Evolutionary conservation across 2,113 vertebrate species (phyloP).

Genomic region (Onychostoma macrolepis): DNA sequence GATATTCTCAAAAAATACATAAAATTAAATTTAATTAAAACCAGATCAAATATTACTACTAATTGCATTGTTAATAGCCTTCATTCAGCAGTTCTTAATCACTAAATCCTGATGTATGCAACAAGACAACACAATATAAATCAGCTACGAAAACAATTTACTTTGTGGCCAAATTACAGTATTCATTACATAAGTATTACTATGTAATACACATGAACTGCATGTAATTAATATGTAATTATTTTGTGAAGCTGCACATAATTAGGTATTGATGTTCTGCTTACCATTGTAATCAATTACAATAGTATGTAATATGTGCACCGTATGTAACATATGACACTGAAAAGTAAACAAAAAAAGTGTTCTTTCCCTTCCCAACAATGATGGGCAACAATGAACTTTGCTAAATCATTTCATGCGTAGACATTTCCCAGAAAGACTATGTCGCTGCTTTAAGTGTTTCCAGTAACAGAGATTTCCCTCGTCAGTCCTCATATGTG

Average conservation of each 20-base stretch:
- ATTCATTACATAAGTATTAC: not conserved
- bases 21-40: slow-evolving; percentile 46
- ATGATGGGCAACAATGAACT: not conserved
- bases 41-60: slow-evolving; percentile 30
- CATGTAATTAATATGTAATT: not conserved
- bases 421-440: slow-evolving; percentile 30
- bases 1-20: too few relatives aligned
- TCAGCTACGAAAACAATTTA: slow-evolving; percentile 61
- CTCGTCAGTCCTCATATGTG: not conserved
- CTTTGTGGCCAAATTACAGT: not conserved
- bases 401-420: slow-evolving; percentile 4
- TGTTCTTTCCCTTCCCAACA: not conserved
- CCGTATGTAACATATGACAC: not conserved
- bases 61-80: slow-evolving; percentile 61
- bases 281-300: slow-evolving; percentile 16
- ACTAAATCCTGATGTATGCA: slow-evolving; percentile 56
- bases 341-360: slow-evolving; percentile 16
- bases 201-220: not conserved
- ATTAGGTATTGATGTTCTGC: not conserved
- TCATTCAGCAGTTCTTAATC: slow-evolving; percentile 54
- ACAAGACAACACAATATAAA: slow-evolving; percentile 67
- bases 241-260: not conserved
- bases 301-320: not conserved
- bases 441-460: slow-evolving; percentile 22
- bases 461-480: slow-evolving; percentile 27